phyloP scores from a whole-genome alignment of 2,888 invertebrate genomes.

The Ommatoiulus sabulosus region DNA sequence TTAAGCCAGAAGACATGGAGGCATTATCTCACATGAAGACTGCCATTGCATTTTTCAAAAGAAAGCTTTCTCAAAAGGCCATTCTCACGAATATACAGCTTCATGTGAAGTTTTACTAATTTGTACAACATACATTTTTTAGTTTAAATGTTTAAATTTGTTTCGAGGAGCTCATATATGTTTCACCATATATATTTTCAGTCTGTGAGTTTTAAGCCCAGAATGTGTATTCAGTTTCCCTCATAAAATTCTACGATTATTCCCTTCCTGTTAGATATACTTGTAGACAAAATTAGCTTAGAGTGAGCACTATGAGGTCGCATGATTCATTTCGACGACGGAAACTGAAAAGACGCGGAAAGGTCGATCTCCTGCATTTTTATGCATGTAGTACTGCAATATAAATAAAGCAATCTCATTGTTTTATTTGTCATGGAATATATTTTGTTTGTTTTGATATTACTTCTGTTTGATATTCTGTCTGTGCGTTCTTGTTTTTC shows the following conservation, averaged over 20 bases:
- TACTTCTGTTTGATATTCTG: not conserved
- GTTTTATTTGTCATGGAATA: not conserved
- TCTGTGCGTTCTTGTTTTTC: not conserved
- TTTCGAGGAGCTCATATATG: no score
- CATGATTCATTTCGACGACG: not conserved
- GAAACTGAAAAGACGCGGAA: not conserved
- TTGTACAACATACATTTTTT: no score
- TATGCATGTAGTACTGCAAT: not conserved
- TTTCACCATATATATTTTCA: no score
- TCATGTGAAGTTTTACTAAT: no score
- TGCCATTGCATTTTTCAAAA: no score
- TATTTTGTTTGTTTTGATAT: not conserved
- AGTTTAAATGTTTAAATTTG: not conserved
- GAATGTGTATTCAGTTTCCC: not conserved
- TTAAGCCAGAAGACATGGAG: no score
- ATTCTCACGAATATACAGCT: no score
- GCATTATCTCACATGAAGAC: no score
- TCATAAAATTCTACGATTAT: not conserved
- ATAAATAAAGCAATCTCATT: no score
- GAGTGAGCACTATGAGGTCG: not conserved
- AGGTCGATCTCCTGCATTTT: slow-evolving; percentile 16
- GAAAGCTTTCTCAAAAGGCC: no score
- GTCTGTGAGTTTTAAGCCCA: no score
- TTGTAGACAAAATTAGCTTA: not conserved
- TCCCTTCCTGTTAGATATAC: not conserved